Conservation (phyloP, 2,888 invertebrate genomes). For the Phalera bucephala region DNA sequence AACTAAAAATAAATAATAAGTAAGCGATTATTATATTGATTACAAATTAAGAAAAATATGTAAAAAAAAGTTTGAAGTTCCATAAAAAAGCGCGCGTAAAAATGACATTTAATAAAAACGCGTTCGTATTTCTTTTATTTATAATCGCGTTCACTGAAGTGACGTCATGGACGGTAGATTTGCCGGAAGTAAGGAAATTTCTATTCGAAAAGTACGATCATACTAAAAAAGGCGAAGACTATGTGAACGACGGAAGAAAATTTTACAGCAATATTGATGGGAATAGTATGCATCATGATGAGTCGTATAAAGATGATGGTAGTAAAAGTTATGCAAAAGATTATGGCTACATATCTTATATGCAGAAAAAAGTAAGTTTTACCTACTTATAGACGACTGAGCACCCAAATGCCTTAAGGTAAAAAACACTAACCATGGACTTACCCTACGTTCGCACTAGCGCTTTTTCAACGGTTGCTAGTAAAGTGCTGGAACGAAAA, state of each 20-base stretch:
- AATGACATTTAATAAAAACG: slow-evolving; percentile 33
- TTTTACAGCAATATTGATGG: slow-evolving; percentile 45
- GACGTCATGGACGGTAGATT: slow-evolving; percentile 63
- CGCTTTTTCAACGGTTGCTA: too few species aligned
- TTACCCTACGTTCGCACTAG: too few species aligned
- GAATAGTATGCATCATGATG: slow-evolving; percentile 43
- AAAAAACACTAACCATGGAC: too few species aligned
- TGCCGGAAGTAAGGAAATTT: slow-evolving; percentile 56
- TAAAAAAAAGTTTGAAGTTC: too few species aligned
- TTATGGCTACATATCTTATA: slow-evolving; percentile 52
- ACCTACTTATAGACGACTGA: not conserved
- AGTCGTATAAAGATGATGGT: slow-evolving; percentile 29
- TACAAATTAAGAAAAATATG: not conserved
- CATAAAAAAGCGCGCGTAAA: slow-evolving; percentile 18
- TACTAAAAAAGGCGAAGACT: slow-evolving; percentile 16
- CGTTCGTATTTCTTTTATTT: slow-evolving; percentile 31
- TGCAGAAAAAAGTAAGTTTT: slow-evolving; percentile 61
- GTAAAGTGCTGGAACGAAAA: too few species aligned
- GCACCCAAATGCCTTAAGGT: too few species aligned
- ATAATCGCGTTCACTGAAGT: slow-evolving; percentile 41
- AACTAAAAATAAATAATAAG: too few species aligned
- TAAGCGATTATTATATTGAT: too few species aligned
- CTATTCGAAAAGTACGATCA: slow-evolving; percentile 45
- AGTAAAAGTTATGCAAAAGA: slow-evolving; percentile 44
- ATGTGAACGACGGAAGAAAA: slow-evolving; percentile 16